Evolutionary conservation across 37 sponge, comb jelly and placozoan species (phyloP).

Genomic region (Spongia lamella): DNA sequence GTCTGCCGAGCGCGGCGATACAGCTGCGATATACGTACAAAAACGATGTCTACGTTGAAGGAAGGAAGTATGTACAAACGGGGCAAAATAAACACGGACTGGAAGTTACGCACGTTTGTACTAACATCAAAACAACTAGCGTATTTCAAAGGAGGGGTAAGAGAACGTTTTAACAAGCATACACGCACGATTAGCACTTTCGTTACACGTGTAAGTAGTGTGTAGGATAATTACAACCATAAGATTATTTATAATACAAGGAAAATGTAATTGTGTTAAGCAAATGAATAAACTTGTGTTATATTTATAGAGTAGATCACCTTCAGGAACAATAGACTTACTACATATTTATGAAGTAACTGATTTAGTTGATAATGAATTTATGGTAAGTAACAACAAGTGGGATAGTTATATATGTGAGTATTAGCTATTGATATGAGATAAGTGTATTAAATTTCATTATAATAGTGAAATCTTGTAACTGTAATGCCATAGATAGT

Average conservation of each 20-base stretch:
- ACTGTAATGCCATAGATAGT: too few species aligned
- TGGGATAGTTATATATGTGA: background rate
- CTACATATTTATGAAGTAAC: conserved; percentile 2
- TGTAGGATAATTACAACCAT: too few species aligned
- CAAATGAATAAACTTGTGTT: too few species aligned
- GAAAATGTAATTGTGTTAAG: too few species aligned
- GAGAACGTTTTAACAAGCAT: background rate
- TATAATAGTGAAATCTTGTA: too few species aligned
- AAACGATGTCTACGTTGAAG: conserved; percentile 50
- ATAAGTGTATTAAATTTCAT: too few species aligned
- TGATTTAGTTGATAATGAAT: background rate
- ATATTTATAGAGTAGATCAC: conserved; percentile 2
- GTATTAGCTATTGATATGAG: background rate
- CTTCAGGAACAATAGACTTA: conserved; percentile 6
- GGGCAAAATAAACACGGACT: conserved; percentile 86
- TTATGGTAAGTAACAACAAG: conserved; percentile 4
- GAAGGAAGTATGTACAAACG: conserved; percentile 78
- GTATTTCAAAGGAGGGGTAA: conserved; percentile 90
- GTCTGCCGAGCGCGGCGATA: too few species aligned
- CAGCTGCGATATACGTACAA: too few species aligned
- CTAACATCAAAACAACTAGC: conserved; percentile 70
- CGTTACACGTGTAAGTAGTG: background rate
- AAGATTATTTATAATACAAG: too few species aligned
- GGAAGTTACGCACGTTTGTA: conserved; percentile 77
- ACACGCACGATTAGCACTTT: background rate